Evolutionary conservation across 2,113 vertebrate species (phyloP), one percentile per base, ranked within the genome.

Genomic region (Rhinolophus sinicus): DNA sequence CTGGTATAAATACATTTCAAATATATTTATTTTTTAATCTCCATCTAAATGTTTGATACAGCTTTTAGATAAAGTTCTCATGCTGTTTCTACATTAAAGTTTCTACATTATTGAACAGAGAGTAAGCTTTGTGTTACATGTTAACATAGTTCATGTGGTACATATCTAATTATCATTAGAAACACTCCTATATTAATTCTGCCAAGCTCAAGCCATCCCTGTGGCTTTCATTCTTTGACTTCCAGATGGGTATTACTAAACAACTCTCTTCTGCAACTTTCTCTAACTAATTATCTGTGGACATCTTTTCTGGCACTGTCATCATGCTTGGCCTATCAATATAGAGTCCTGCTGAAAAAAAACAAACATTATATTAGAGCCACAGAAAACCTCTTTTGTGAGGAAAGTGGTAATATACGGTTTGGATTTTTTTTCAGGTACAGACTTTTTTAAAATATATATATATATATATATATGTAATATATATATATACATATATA

Each of bases 221-320:
- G n/a, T 76, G n/a, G 16, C 40, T 90, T 82, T 88, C 30, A 40
- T 95, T 14, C 22, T 87, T 78, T 94, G 54, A 75, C 56, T 85
- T 84, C 33, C 56, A 80, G 28, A 26, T 64, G 19, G 16, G 2
- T 50, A 52, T 24, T 50, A 77, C 2, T 47, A 54, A 88, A 64
- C 8, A 88, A 35, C 21, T 80, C 4, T 52, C 40, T 77, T 75
- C 35, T 24, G 64, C 35, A 82, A 40, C 35, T 40, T 83, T 72
- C 44, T 33, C 11, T 5, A 24, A 26, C 64, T 62, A 15, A n/a
- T 38, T 73, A 83, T 97, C 56, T 78, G 33, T 82, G 28, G 56
- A 35, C 78, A 13, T 2, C n/a, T 73, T 65, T 76, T 64, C 60
- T 95, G 38, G 60, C 50, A 73, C 18, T 78, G 52, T 83, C 21